A percentile compares a stretch with the other conserved stretches of the same genome.
phyloP scores from a whole-genome alignment of 2,888 invertebrate genomes.

The Platycheirus rosarum region DNA sequence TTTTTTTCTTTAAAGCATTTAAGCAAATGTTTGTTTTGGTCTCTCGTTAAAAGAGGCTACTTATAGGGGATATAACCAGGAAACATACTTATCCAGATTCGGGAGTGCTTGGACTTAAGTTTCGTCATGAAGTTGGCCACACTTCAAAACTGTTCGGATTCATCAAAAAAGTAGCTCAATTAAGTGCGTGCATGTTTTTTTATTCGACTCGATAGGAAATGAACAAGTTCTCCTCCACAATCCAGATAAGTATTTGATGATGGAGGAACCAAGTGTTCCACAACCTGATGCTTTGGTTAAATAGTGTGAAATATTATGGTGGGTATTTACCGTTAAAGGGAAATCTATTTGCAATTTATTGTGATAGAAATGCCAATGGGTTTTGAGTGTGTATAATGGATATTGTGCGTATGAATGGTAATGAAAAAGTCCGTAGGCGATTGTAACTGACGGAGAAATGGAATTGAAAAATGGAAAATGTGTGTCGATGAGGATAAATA shows the following conservation, averaged over 20 bases:
- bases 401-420: conserved; percentile 38
- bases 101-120: conserved; percentile 36
- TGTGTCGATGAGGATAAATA: neutral
- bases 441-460: conserved; percentile 20
- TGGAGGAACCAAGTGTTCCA: conserved; percentile 7
- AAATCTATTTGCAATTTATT: conserved; percentile 70
- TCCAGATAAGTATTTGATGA: conserved; percentile 36
- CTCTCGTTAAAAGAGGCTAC: neutral
- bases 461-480: conserved; percentile 9
- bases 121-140: conserved; percentile 17
- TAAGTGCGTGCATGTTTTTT: conserved; percentile 41
- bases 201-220: neutral
- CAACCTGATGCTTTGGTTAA: conserved; percentile 11
- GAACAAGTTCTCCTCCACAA: conserved; percentile 47
- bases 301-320: conserved; percentile 54
- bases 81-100: conserved; percentile 20
- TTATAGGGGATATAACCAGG: conserved; percentile 24
- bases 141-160: conserved; percentile 43
- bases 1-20: neutral
- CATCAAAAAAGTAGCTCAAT: conserved; percentile 53
- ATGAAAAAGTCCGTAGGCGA: conserved; percentile 50
- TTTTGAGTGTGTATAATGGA: neutral
- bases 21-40: conserved; percentile 29
- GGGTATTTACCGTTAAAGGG: conserved; percentile 54
- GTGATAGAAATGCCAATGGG: conserved; percentile 63